Evolutionary conservation across 2,888 invertebrate species (phyloP).

Genomic region (Glaucopsyche alexis): DNA sequence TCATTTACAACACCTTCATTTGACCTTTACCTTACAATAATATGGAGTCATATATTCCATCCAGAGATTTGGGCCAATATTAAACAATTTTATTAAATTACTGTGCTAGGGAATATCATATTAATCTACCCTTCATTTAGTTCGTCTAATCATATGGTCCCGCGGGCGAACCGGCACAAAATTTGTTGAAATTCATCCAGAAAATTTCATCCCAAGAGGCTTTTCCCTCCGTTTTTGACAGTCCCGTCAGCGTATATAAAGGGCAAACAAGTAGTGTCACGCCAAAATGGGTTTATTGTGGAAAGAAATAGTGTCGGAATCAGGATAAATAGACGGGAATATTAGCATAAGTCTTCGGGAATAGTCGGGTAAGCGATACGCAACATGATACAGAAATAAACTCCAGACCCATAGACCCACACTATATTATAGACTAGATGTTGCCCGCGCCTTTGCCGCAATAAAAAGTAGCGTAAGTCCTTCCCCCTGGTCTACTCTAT

Average conservation of each 20-base stretch:
- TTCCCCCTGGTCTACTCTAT: no score
- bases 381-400: not conserved
- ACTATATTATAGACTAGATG: not conserved
- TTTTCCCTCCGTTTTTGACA: constrained; percentile 3
- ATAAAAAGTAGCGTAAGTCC: no score
- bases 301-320: constrained; percentile 4
- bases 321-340: not conserved
- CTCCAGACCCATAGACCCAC: not conserved
- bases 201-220: constrained; percentile 20
- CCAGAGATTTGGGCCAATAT: not conserved
- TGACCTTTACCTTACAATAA: not conserved
- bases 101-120: not conserved
- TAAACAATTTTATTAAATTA: not conserved
- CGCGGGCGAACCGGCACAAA: not conserved
- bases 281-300: not conserved
- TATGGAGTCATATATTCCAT: no score
- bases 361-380: not conserved
- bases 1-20: not conserved
- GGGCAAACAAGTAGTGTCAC: not conserved
- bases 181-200: constrained; percentile 27
- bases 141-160: constrained; percentile 4
- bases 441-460: no score
- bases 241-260: constrained; percentile 9
- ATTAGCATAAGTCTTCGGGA: not conserved
- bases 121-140: constrained; percentile 20